Evolutionary conservation across 2,888 invertebrate species (phyloP), one percentile per base, ranked within the genome.

Genomic region (Nomada ruficornis): DNA sequence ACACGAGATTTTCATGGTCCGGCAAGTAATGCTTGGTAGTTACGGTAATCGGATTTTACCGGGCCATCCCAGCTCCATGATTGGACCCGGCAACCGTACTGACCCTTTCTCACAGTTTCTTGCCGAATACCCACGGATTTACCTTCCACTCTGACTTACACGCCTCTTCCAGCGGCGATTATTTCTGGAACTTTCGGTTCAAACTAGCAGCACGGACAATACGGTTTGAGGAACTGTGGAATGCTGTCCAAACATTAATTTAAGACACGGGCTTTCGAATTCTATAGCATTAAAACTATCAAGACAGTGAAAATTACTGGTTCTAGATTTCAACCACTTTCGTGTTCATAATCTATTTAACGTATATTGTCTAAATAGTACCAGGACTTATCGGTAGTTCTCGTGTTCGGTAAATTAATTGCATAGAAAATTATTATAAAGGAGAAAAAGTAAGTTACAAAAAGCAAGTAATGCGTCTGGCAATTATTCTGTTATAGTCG

Each of bases 11-110:
- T 63, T 68, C 78, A 75, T 73, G 83, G 78, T 68, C n/a, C 44
- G 55, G 54, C 57, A 60, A 74, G 62, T 83, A 69, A 72, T 63
- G 75, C 50, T 75, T 13, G 70, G 68, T 80, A 80, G 80, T 87
- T 83, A 80, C 69, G 80, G 62, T 87, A 87, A 86, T 87, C 87
- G 80, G 83, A 77, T 84, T 87, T 80, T 64, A 63, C 76, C 62
- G 69, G 67, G 23, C 73, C 65, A 68, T 73, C 62, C 67, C 57
- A 59, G 62, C 13, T 52, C 42, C 65, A 47, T 63, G 77, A 82
- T 69, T 74, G 50, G n/a, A 55, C 62, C 44, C 63, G 69, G 64
- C 75, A 69, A 76, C 75, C 75, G 42, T 59, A 67, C 63, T 47
- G 76, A 47, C 60, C 72, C 73, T 73, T 84, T 84, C 71, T 71